Conservation (phyloP, 2,888 invertebrate species). For the Xylota sylvarum region DNA sequence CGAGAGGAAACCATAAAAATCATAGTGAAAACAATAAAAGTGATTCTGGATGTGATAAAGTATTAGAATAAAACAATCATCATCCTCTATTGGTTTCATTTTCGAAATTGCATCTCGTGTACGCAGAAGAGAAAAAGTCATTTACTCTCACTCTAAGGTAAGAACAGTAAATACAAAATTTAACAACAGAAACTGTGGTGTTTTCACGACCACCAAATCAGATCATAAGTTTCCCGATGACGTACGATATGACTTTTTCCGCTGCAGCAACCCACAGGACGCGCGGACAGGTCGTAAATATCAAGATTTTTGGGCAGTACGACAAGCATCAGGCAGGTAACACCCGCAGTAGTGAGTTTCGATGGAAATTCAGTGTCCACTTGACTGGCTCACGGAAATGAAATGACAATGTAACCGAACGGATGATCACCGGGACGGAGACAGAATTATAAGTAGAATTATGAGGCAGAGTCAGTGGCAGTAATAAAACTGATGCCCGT, state of each 20-base stretch:
- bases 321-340: conserved; percentile 49
- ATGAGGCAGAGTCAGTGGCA: conserved; percentile 69
- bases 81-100: conserved; percentile 32
- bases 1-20: conserved; percentile 55
- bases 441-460: conserved; percentile 73
- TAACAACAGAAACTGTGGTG: conserved; percentile 34
- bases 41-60: conserved; percentile 56
- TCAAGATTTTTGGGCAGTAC: conserved; percentile 64
- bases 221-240: conserved; percentile 69
- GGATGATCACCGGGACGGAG: conserved; percentile 69
- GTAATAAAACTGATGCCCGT: conserved; percentile 73
- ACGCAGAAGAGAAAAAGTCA: conserved; percentile 43
- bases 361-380: conserved; percentile 69
- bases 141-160: conserved; percentile 10
- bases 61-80: conserved; percentile 58
- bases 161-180: conserved; percentile 18
- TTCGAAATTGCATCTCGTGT: conserved; percentile 28
- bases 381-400: conserved; percentile 72
- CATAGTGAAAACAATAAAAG: conserved; percentile 40
- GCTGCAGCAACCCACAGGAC: conserved; percentile 55
- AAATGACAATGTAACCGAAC: conserved; percentile 72
- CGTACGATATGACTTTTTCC: conserved; percentile 71
- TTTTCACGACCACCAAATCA: conserved; percentile 65
- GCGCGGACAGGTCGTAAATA: conserved; percentile 70
- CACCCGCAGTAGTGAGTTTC: conserved; percentile 67